Evolutionary conservation across 2,888 invertebrate species (phyloP), one percentile per base, ranked within the genome.

Genomic region (Balanococcus diminutus): DNA sequence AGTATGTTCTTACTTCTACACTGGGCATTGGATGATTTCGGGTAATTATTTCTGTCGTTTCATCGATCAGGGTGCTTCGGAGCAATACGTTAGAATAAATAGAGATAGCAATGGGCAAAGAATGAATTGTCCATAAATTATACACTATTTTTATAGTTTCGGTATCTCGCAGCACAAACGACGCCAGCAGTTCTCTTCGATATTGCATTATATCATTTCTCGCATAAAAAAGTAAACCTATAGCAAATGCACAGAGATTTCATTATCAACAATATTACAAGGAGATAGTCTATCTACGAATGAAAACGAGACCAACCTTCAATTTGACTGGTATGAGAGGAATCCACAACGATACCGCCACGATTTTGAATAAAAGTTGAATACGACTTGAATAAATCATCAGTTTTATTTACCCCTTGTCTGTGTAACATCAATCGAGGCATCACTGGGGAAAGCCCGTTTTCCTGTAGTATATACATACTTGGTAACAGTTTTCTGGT

Each of bases 41-140:
- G 9, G 83, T 39, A 22, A 14, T 19, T 11, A 83, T 83, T 11
- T 16, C 31, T 0, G 22, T 1, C 2, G 28, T 83, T 1, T 31
- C 51, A 36, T 56, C 25, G 16, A 14, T 5, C 9, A 42, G 9
- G 14, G 16, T 42, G 9, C 14, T 11, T 42, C 14, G 11, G 4
- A 83, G 61, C 9, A 56, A 31, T 6, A 36, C 25, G 28, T 93
- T 92, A 36, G 91, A 89, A 4, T 92, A 87, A 86, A 92, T 87
- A 89, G 92, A 92, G 25, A 93, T 87, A 0, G 91, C 91, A 1
- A 92, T 90, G 0, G 93, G 92, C 11, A 92, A 90, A 75, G 92
- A 90, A 89, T 93, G 92, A 0, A 90, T 90, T 0, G 92, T 90
- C n/a, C 90, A 89, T 0, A 91, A 91, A 0, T 92, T 92, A 89